Conservation (phyloP, 2,113 vertebrate genomes). For the Corythaeola cristata region DNA sequence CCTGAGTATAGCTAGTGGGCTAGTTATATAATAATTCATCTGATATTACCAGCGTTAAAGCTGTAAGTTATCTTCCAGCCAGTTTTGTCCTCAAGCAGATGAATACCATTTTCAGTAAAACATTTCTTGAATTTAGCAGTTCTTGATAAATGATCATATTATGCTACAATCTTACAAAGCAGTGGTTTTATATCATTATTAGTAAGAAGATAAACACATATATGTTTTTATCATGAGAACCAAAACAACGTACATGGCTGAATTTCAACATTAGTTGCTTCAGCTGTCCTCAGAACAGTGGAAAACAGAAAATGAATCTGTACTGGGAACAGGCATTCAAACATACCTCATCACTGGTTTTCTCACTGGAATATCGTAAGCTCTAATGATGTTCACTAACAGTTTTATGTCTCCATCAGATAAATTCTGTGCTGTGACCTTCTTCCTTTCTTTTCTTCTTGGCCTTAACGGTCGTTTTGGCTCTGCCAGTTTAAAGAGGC, state of each 20-base stretch:
- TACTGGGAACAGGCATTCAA: neutral
- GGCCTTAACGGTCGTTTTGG: conserved; percentile 93
- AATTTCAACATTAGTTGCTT: neutral
- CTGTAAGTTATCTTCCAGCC: neutral
- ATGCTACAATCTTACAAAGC: neutral
- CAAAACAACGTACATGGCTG: neutral
- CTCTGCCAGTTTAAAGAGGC: conserved; percentile 92
- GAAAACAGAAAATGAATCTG: neutral
- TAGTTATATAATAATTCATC: neutral
- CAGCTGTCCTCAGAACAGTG: neutral
- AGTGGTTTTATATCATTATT: neutral
- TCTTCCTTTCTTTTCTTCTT: conserved; percentile 92
- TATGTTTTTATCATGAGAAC: neutral
- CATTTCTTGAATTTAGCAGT: neutral
- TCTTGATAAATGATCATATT: neutral
- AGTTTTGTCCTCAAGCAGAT: neutral
- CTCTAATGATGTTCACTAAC: conserved; percentile 89
- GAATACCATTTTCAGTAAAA: neutral
- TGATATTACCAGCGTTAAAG: neutral
- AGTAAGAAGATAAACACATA: neutral
- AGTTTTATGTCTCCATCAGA: conserved; percentile 92
- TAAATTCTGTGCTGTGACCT: conserved; percentile 93
- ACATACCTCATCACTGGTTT: conserved; percentile 79
- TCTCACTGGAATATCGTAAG: conserved; percentile 90
- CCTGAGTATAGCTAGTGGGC: neutral